A percentile compares a stretch with the other conserved stretches of the same genome.
phyloP scores from a whole-genome alignment of 2,113 vertebrate genomes.

The Bettongia penicillata region DNA sequence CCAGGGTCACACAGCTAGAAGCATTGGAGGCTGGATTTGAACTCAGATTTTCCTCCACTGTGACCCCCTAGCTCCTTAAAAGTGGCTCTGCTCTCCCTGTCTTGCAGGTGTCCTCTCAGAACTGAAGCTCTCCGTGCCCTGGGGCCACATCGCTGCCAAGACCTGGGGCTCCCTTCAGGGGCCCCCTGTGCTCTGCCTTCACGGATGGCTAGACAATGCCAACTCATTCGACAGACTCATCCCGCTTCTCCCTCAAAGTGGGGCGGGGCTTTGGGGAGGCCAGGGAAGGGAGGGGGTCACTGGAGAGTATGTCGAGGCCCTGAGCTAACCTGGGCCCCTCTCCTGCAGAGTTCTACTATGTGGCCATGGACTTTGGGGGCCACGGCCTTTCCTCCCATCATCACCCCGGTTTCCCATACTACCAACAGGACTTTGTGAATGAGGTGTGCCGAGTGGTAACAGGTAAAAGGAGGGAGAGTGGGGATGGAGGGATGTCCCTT shows the following conservation, averaged over 20 bases:
- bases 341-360: conserved; percentile 86
- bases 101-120: conserved; percentile 79
- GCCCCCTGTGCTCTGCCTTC: conserved; percentile 86
- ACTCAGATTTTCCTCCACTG: no score
- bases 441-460: conserved; percentile 87
- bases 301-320: not conserved
- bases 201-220: conserved; percentile 88
- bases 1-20: no score
- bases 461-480: conserved; percentile 75
- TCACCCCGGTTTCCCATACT: conserved; percentile 85
- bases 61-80: no score
- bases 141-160: conserved; percentile 85
- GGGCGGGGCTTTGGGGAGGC: not conserved
- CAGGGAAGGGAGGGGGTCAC: not conserved
- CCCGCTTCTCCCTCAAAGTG: conserved; percentile 85
- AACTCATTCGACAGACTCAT: conserved; percentile 86
- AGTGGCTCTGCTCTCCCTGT: not conserved
- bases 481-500: not conserved
- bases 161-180: conserved; percentile 84
- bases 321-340: not conserved
- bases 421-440: conserved; percentile 85
- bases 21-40: no score
- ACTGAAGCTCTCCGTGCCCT: conserved; percentile 83
- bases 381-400: conserved; percentile 92
- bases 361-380: conserved; percentile 92